Base-by-base conservation (phyloP, 2,113 vertebrate genomes). In the Notarius quadriscutis region DNA sequence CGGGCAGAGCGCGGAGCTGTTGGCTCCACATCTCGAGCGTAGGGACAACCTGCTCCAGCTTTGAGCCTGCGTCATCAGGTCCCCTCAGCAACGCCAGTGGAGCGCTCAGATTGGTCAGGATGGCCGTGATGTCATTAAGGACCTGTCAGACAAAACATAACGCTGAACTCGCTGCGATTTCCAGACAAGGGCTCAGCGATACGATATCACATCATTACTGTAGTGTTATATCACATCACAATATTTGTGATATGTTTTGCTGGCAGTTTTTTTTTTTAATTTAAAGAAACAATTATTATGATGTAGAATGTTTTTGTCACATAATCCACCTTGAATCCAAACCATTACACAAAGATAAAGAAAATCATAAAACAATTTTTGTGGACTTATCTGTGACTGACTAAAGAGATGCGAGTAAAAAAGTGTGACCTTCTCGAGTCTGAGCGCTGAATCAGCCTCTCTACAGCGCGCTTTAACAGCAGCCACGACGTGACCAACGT, bases 11-110 rank as follows among this genome's bases (percentile, higher is more conserved):
- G 77, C 87, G 75, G 4, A 97, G 94, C 84, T 98, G 97, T 72
- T 95, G 95, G 71, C 96, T 95, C 97, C 97, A 98, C 91, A 95
- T 91, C 87, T 96, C 95, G 92, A 99, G 84, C 0, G 95, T 93
- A 0, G 94, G 94, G 4, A 96, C 89, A 53, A 99, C 93, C 84
- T 94, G 92, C 83, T 96, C 94, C 93, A 95, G 96, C 74, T 94
- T 57, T 2, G 58, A 81, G 94, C 77, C 18, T 85, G 92, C 91
- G 65, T 91, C 92, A 91, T 92, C 93, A 80, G 92, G 95, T 84
- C 90, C 90, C 62, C 91, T 94, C 89, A 91, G 94, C 84, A 95
- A 94, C 69, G 90, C 89, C 0, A 93, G 84, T 9, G 97, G 93
- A 90, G 95, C 94, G 88, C 92, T 93, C 84, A 95, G 94, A 81